phyloP scores from a whole-genome alignment of 2,888 invertebrate species.

The Sarcophaga variegata region DNA sequence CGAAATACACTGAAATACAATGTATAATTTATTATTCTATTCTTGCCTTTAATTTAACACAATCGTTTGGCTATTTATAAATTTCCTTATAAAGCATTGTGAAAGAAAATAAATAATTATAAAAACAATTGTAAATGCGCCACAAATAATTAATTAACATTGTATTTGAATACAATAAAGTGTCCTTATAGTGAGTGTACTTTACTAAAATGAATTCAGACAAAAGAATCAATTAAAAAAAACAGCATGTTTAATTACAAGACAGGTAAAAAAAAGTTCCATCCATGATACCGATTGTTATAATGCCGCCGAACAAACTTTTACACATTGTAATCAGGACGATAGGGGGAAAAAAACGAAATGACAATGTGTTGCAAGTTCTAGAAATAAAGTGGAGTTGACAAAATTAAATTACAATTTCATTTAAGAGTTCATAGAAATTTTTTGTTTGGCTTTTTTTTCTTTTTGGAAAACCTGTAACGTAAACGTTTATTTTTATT shows the following conservation, averaged over 20 bases:
- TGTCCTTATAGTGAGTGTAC: neutral
- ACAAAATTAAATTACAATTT: slow-evolving; percentile 45
- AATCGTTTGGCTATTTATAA: no score
- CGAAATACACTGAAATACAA: no score
- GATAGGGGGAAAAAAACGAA: neutral
- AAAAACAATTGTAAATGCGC: neutral
- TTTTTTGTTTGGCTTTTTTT: neutral
- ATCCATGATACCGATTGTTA: neutral
- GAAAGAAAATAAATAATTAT: neutral
- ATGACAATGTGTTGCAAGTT: neutral
- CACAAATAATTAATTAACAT: neutral
- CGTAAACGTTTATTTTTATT: neutral
- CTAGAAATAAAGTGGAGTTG: neutral
- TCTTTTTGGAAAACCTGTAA: slow-evolving; percentile 4
- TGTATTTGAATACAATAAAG: neutral
- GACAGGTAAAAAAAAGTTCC: neutral
- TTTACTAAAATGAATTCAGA: neutral
- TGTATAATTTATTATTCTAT: no score
- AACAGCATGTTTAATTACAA: neutral
- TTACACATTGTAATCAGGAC: neutral
- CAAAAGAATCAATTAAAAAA: neutral
- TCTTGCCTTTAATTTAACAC: no score
- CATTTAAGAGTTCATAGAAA: slow-evolving; percentile 22
- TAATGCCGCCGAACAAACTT: neutral
- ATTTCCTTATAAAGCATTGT: no score